Evolutionary conservation across 1,140 invertebrate species (phyloP).

Genomic region (Chlorops oryzae): DNA sequence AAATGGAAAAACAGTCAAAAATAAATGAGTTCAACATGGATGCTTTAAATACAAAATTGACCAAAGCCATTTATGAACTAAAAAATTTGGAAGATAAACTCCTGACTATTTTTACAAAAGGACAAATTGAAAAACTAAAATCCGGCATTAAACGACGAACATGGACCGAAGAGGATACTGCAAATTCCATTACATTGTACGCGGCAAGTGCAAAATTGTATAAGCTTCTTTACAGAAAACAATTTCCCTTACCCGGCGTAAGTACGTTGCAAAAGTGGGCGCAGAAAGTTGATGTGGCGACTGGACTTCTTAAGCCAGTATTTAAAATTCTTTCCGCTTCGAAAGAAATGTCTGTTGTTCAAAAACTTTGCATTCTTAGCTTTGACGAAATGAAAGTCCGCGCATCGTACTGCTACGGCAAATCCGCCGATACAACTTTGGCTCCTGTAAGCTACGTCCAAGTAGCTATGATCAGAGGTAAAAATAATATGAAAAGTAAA

Average conservation of each 20-base stretch:
- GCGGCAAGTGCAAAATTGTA: neutral
- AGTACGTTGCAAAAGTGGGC: slow-evolving; percentile 4
- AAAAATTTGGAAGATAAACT: too few relatives aligned
- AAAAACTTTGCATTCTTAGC: slow-evolving; percentile 9
- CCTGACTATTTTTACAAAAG: too few relatives aligned
- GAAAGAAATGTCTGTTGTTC: neutral
- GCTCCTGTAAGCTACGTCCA: too few relatives aligned
- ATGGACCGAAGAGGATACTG: slow-evolving; percentile 12
- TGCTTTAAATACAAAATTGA: too few relatives aligned
- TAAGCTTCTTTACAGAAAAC: slow-evolving; percentile 9
- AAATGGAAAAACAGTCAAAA: too few relatives aligned
- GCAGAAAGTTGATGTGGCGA: slow-evolving; percentile 6
- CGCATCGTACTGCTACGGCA: slow-evolving; percentile 12
- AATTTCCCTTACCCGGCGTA: slow-evolving; percentile 8
- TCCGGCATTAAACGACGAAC: neutral
- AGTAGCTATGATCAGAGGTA: too few relatives aligned
- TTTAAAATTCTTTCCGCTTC: slow-evolving; percentile 4
- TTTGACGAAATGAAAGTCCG: slow-evolving; percentile 15
- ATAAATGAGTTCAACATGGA: too few relatives aligned
- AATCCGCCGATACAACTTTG: too few relatives aligned
- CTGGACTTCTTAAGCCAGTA: slow-evolving; percentile 7
- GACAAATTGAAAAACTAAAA: slow-evolving; percentile 12
- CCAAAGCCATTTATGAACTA: too few relatives aligned
- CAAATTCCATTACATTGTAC: slow-evolving; percentile 9
- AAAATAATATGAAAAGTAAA: neutral